Evolutionary conservation across 2,888 invertebrate genomes (phyloP).

Genomic region (Allophyes oxyacanthae): DNA sequence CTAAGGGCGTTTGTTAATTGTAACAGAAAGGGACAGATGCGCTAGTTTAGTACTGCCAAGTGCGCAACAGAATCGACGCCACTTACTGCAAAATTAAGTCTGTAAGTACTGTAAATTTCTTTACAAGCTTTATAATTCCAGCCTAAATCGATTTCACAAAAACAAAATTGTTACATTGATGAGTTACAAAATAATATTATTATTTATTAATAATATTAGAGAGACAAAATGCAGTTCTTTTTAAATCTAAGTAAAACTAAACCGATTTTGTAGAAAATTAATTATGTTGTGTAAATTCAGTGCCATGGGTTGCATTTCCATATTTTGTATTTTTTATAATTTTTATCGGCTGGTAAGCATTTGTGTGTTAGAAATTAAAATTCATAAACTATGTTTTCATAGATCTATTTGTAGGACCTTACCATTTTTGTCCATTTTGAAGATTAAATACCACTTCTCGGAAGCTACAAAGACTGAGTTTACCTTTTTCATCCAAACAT

Average conservation of each 20-base stretch:
- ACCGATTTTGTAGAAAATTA: slow-evolving; percentile 10
- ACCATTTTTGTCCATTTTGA: slow-evolving; percentile 13
- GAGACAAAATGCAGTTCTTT: too few relatives aligned
- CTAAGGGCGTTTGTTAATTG: too few relatives aligned
- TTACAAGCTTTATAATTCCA: slow-evolving; percentile 57
- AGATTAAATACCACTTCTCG: slow-evolving; percentile 16
- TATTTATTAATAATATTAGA: too few relatives aligned
- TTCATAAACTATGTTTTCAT: slow-evolving; percentile 16
- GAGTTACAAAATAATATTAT: too few relatives aligned
- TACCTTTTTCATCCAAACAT: slow-evolving; percentile 11
- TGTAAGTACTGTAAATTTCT: too few relatives aligned
- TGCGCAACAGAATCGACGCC: too few relatives aligned
- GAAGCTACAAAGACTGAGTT: slow-evolving; percentile 42
- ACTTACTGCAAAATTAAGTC: too few relatives aligned
- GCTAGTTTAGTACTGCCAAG: too few relatives aligned
- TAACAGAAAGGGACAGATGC: too few relatives aligned
- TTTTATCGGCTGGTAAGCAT: not conserved
- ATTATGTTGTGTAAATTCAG: slow-evolving; percentile 26
- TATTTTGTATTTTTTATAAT: slow-evolving; percentile 11
- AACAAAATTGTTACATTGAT: too few relatives aligned
- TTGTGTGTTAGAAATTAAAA: slow-evolving; percentile 17
- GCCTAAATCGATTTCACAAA: slow-evolving; percentile 19
- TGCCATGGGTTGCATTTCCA: slow-evolving; percentile 46
- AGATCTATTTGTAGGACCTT: slow-evolving; percentile 18
- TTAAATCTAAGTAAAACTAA: slow-evolving; percentile 10